A percentile compares a stretch with the other conserved stretches of the same genome.
These are phyloP conservation scores for Galaxea fascicularis DNA, from an alignment of 92 coral and sea anemone genomes.

Conservation along the genomic window DNA sequence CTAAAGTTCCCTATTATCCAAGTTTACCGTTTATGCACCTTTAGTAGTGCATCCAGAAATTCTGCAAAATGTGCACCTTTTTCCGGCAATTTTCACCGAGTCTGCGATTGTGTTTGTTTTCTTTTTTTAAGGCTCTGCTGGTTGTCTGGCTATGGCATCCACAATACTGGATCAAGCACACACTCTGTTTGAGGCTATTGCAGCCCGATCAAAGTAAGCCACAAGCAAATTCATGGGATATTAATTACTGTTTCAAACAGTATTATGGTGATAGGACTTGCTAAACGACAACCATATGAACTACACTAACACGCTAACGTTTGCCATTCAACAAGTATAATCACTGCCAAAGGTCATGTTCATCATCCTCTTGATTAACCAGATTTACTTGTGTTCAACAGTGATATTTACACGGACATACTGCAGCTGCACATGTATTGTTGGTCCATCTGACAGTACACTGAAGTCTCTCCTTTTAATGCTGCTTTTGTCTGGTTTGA, in stretches of 20 bases:
- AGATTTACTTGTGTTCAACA: too few species aligned
- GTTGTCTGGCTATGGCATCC: conserved; percentile 80
- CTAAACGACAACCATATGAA: too few species aligned
- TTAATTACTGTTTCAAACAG: background rate
- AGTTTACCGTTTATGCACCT: too few species aligned
- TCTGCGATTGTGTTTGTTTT: too few species aligned
- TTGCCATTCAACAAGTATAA: too few species aligned
- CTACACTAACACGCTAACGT: too few species aligned
- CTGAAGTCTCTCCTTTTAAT: background rate
- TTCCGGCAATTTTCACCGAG: too few species aligned
- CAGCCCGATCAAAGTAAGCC: conserved; percentile 80
- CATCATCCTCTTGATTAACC: too few species aligned
- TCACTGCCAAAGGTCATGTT: too few species aligned
- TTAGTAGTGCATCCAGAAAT: background rate
- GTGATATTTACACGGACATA: too few species aligned
- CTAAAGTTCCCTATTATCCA: too few species aligned
- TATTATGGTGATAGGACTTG: background rate
- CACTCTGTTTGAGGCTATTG: conserved; percentile 80
- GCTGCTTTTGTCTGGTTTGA: background rate
- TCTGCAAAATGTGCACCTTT: background rate
- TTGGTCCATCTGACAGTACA: background rate
- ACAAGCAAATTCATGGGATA: background rate
- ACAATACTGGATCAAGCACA: conserved; percentile 65
- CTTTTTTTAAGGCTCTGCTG: conserved; percentile 73
- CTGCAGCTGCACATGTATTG: too few species aligned